Percentiles rank a stretch among this genome's conserved stretches.
phyloP scores from a whole-genome alignment of 2,113 vertebrate genomes.

The Neomonachus schauinslandi region DNA sequence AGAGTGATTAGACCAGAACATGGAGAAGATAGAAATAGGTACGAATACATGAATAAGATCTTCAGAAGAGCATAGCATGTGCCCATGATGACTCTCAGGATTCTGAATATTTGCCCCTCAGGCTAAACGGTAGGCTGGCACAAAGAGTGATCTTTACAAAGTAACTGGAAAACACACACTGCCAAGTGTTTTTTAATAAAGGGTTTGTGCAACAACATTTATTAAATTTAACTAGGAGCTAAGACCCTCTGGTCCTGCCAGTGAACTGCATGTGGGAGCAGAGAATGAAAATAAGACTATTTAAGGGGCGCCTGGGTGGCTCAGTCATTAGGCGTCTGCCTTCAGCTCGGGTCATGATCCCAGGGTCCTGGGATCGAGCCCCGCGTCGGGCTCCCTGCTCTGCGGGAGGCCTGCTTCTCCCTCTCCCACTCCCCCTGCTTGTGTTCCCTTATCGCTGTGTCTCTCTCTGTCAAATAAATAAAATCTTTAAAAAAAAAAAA shows the following conservation, averaged over 20 bases:
- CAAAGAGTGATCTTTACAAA: not conserved
- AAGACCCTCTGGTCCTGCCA: not conserved
- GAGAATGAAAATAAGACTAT: not conserved
- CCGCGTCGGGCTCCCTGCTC: too few species aligned
- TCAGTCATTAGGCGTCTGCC: too few species aligned
- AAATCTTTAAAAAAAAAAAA: too few species aligned
- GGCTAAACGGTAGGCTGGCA: not conserved
- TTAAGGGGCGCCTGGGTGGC: too few species aligned
- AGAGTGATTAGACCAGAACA: not conserved
- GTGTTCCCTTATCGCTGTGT: too few species aligned
- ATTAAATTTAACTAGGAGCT: not conserved
- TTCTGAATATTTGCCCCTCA: not conserved
- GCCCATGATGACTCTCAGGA: not conserved
- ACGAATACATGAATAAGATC: accelerated
- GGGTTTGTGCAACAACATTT: not conserved
- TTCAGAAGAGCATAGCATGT: not conserved
- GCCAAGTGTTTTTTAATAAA: not conserved
- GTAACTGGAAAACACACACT: not conserved
- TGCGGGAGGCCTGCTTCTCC: too few species aligned
- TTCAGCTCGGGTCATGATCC: too few species aligned
- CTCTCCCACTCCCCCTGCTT: too few species aligned
- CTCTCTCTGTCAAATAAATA: too few species aligned
- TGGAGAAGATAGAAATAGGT: accelerated
- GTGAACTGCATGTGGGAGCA: not conserved
- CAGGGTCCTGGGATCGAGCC: too few species aligned